A percentile compares a stretch with the other conserved stretches of the same genome.
Evolutionary conservation across 2,113 vertebrate genomes (phyloP).

Genomic region (Jacana jacana): DNA sequence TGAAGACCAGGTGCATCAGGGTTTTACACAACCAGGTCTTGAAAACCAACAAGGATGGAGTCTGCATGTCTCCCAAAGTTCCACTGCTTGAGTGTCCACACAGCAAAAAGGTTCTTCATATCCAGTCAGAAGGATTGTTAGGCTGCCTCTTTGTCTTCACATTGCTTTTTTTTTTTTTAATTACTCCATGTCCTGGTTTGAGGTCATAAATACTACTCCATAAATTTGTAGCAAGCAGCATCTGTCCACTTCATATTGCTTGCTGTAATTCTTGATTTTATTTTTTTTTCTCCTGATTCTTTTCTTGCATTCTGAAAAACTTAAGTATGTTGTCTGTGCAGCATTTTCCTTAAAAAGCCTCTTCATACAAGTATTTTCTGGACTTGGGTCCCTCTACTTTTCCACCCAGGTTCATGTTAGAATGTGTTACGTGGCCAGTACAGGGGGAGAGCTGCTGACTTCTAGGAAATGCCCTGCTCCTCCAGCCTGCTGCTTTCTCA

Average conservation of each 20-base stretch:
- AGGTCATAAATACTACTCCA: neutral
- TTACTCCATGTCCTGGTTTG: neutral
- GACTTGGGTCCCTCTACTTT: neutral
- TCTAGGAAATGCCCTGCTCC: neutral
- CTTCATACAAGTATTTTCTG: neutral
- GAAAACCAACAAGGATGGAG: neutral
- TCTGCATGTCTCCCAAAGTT: neutral
- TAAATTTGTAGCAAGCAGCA: neutral
- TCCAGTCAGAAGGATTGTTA: neutral
- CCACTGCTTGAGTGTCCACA: neutral
- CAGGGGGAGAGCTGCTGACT: neutral
- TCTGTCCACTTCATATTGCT: neutral
- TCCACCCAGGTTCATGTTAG: fast-evolving
- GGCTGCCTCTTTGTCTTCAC: neutral
- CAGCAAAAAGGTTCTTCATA: neutral
- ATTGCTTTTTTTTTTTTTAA: neutral
- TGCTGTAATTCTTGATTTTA: neutral
- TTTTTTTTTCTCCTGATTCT: neutral
- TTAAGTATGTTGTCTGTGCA: neutral
- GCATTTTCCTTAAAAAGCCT: neutral
- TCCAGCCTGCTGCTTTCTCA: fast-evolving
- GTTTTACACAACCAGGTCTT: neutral
- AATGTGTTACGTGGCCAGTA: fast-evolving
- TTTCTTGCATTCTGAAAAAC: neutral
- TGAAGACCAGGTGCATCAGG: neutral